Conservation (phyloP, 53 echinoderm and acorn worm species). For the Temnopleurus reevesii region DNA sequence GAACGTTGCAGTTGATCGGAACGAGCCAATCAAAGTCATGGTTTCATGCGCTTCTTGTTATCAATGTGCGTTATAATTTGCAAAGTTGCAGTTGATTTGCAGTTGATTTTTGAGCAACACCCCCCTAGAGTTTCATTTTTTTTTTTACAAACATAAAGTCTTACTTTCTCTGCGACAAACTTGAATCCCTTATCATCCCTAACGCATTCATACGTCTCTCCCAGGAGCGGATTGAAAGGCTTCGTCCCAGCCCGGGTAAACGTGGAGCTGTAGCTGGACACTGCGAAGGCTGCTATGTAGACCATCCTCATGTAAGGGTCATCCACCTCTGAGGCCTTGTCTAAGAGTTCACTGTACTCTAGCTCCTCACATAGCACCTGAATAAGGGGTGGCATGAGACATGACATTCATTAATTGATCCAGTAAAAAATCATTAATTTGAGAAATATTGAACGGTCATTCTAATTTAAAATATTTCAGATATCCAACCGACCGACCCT, state of each 20-base stretch:
- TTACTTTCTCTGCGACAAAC: conserved; percentile 92
- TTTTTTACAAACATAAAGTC: neutral
- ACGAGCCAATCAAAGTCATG: too few relatives aligned
- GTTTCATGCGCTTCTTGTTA: too few relatives aligned
- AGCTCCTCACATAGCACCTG: conserved; percentile 96
- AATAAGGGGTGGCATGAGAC: neutral
- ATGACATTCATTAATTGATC: neutral
- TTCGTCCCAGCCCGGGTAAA: conserved; percentile 93
- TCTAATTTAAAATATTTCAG: too few relatives aligned
- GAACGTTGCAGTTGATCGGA: too few relatives aligned
- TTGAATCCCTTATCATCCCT: conserved; percentile 95
- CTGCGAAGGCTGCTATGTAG: conserved; percentile 90
- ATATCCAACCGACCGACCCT: too few relatives aligned
- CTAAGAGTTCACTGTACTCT: conserved; percentile 98
- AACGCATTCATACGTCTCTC: conserved; percentile 93
- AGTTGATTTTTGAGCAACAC: too few relatives aligned
- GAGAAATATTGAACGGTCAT: too few relatives aligned
- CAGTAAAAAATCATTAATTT: too few relatives aligned
- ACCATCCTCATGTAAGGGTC: conserved; percentile 95
- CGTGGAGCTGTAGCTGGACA: conserved; percentile 94
- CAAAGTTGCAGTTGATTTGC: too few relatives aligned
- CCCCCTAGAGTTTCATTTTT: neutral
- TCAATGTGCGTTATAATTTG: too few relatives aligned
- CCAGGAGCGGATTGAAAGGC: conserved; percentile 97
- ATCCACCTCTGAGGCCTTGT: conserved; percentile 91